A percentile compares a stretch with the other conserved stretches of the same genome.
Evolutionary conservation across 1,140 invertebrate species (phyloP).

Genomic region (Macrotrachela quadricornifera): DNA sequence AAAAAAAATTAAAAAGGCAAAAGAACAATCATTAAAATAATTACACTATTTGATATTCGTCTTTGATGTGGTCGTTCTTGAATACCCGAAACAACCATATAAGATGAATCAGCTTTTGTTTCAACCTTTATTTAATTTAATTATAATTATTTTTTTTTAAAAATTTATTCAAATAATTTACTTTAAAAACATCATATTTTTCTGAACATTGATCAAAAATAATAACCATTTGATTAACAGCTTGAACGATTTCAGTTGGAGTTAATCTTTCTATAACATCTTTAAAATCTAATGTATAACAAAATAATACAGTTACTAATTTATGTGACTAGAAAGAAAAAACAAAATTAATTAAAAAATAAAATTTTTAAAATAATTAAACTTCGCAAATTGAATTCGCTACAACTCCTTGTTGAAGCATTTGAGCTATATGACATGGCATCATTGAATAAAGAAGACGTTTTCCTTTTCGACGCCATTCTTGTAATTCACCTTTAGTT

Average conservation of each 20-base stretch:
- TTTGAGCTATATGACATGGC: conserved; percentile 37
- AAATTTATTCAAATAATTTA: background rate
- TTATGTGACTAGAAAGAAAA: conserved; percentile 35
- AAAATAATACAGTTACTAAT: conserved; percentile 37
- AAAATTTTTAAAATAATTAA: too few relatives aligned
- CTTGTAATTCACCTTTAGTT: conserved; percentile 20
- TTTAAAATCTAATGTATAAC: conserved; percentile 39
- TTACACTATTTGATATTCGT: background rate
- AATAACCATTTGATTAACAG: conserved; percentile 60
- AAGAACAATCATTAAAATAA: too few relatives aligned
- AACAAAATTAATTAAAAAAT: too few relatives aligned
- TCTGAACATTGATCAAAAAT: conserved; percentile 42
- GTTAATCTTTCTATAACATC: conserved; percentile 38
- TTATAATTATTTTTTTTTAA: background rate
- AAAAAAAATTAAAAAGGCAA: too few relatives aligned
- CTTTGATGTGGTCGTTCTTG: background rate
- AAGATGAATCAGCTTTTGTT: conserved; percentile 53
- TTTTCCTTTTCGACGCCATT: conserved; percentile 56
- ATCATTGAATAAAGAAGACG: conserved; percentile 34
- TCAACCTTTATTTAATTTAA: conserved; percentile 41
- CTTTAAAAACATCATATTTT: too few relatives aligned
- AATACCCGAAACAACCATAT: conserved; percentile 57
- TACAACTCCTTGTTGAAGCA: background rate
- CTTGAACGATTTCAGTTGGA: conserved; percentile 55
- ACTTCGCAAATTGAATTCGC: conserved; percentile 7